phyloP scores from a whole-genome alignment of 2,797 vertebrate species.

The Dallia pectoralis region DNA sequence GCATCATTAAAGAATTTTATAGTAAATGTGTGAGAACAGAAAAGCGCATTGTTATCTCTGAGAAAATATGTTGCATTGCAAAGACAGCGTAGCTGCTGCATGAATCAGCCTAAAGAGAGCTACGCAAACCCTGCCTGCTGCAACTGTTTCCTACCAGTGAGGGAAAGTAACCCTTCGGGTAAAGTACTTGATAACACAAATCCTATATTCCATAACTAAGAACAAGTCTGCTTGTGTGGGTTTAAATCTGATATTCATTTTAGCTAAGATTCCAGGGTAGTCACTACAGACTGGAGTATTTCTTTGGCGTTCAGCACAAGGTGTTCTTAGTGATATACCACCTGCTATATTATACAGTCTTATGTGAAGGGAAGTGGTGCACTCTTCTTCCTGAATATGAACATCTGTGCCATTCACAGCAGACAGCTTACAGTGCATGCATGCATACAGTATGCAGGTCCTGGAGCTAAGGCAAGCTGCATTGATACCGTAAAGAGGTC shows the following conservation, averaged over 20 bases:
- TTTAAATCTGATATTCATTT: slow-evolving; percentile 48
- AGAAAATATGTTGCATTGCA: neutral
- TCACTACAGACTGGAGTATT: slow-evolving; percentile 49
- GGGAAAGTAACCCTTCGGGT: neutral
- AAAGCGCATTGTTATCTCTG: neutral
- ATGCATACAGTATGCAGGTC: neutral
- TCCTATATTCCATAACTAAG: neutral
- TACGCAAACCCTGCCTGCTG: neutral
- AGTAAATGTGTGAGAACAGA: neutral
- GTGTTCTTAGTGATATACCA: slow-evolving; percentile 61
- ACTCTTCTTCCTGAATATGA: slow-evolving; percentile 16
- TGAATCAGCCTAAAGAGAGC: neutral
- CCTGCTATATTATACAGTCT: slow-evolving; percentile 37
- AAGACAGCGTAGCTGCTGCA: neutral
- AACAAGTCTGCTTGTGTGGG: neutral
- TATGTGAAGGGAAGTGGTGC: slow-evolving; percentile 22
- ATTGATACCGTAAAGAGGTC: no score
- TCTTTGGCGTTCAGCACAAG: slow-evolving; percentile 61
- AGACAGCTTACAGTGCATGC: neutral
- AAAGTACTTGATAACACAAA: neutral
- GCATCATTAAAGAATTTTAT: neutral
- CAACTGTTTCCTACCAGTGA: neutral
- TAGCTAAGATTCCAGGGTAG: slow-evolving; percentile 40
- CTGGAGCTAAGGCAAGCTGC: neutral
- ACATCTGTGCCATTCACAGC: neutral